phyloP scores from a whole-genome alignment of 2,888 invertebrate species.

The Cacoxenus indagator region DNA sequence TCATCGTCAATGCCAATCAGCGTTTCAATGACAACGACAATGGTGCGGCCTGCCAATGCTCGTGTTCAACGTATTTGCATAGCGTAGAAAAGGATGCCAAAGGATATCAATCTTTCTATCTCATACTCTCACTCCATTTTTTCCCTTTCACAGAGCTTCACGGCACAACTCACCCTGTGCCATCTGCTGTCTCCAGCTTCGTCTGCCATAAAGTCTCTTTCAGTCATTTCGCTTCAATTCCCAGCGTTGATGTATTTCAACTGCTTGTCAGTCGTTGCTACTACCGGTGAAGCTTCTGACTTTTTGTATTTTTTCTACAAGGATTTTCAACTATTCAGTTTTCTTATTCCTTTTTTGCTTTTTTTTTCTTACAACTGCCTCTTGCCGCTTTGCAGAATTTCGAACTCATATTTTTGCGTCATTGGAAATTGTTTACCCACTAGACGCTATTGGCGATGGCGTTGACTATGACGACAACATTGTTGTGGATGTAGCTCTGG shows the following conservation, averaged over 20 bases:
- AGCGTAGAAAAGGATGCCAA: not conserved
- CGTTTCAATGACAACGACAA: constrained; percentile 11
- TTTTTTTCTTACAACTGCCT: not conserved
- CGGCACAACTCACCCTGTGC: not conserved
- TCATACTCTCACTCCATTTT: not conserved
- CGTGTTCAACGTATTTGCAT: constrained; percentile 6
- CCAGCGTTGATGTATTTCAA: constrained; percentile 32
- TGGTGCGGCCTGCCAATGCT: not conserved
- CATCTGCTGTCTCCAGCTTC: not conserved
- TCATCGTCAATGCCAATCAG: not conserved
- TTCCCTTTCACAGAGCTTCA: not conserved
- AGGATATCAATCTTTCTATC: constrained; percentile 5
- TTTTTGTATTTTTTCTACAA: constrained; percentile 2
- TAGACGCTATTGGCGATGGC: not conserved
- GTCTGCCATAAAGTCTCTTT: constrained; percentile 32
- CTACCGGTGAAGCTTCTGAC: not conserved
- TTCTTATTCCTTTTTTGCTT: not conserved
- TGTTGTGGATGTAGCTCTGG: not conserved
- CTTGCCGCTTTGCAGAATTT: not conserved
- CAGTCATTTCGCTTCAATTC: constrained; percentile 30
- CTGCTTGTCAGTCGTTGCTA: constrained; percentile 27
- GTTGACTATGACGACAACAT: not conserved
- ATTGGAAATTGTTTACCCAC: constrained; percentile 31
- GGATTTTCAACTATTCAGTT: not conserved
- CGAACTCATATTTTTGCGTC: constrained; percentile 29